Conservation (phyloP, 1,140 invertebrate species). For the Dinoponera quadriceps region DNA sequence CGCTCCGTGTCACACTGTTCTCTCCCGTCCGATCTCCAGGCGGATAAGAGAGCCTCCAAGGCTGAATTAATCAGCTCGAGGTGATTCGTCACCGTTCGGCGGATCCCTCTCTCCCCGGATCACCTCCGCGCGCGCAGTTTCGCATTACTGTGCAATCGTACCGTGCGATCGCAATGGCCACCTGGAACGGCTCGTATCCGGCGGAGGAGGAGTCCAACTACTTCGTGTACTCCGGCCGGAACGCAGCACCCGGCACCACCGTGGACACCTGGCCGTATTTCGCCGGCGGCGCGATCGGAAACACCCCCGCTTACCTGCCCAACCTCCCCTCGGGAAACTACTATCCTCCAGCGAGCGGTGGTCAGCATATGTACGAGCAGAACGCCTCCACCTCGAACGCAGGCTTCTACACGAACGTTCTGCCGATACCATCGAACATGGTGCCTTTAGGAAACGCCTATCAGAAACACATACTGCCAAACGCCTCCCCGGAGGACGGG, state of each 20-base stretch:
- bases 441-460: constrained; percentile 24
- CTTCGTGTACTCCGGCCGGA: constrained; percentile 72
- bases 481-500: background rate
- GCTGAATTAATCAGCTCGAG: background rate
- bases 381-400: constrained; percentile 55
- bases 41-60: background rate
- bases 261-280: constrained; percentile 73
- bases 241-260: constrained; percentile 48
- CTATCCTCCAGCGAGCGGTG: constrained; percentile 55
- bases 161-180: constrained; percentile 76
- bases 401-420: constrained; percentile 47
- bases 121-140: background rate
- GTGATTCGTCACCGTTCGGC: too few species aligned
- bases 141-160: constrained; percentile 37
- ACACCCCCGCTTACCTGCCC: constrained; percentile 6
- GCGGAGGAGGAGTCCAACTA: constrained; percentile 78
- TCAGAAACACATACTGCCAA: constrained; percentile 59
- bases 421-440: constrained; percentile 36
- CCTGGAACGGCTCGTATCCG: constrained; percentile 82
- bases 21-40: background rate
- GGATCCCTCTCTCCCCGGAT: too few species aligned
- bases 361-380: constrained; percentile 50
- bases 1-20: too few species aligned
- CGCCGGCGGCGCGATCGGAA: constrained; percentile 31
- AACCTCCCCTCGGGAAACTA: constrained; percentile 38